Conservation (phyloP, 1,140 invertebrate species). For the Trialeurodes vaporariorum region DNA sequence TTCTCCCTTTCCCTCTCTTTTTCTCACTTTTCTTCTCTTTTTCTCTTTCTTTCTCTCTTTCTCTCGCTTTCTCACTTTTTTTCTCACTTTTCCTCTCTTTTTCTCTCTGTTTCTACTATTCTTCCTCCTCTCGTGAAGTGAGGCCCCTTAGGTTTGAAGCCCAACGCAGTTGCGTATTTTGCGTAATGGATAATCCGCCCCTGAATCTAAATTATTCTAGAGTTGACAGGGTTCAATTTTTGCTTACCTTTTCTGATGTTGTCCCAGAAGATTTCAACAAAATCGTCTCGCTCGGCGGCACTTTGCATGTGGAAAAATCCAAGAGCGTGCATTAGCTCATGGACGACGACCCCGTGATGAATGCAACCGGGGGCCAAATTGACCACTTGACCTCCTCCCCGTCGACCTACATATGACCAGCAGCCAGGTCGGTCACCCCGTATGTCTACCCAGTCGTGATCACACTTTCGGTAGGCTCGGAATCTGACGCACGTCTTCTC, state of each 20-base stretch:
- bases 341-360: neutral
- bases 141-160: too few species aligned
- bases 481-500: slow-evolving; percentile 13
- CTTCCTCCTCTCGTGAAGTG: too few species aligned
- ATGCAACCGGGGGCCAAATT: neutral
- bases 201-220: too few species aligned
- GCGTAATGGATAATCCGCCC: too few species aligned
- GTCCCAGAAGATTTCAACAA: slow-evolving; percentile 48
- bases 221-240: slow-evolving; percentile 2
- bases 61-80: too few species aligned
- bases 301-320: slow-evolving; percentile 64
- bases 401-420: neutral
- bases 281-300: slow-evolving; percentile 52
- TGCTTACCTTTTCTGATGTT: slow-evolving; percentile 43
- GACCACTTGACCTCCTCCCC: neutral
- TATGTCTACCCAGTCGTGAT: neutral
- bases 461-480: neutral
- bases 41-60: too few species aligned
- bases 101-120: too few species aligned
- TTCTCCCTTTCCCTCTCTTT: too few species aligned
- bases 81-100: too few species aligned
- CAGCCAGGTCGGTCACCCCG: neutral
- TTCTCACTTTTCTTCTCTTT: too few species aligned
- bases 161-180: too few species aligned
- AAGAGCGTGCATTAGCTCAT: slow-evolving; percentile 50